Percentiles rank a stretch among this genome's conserved stretches.
Evolutionary conservation across 2,797 vertebrate genomes (phyloP).

Genomic region (Florisuga fusca): DNA sequence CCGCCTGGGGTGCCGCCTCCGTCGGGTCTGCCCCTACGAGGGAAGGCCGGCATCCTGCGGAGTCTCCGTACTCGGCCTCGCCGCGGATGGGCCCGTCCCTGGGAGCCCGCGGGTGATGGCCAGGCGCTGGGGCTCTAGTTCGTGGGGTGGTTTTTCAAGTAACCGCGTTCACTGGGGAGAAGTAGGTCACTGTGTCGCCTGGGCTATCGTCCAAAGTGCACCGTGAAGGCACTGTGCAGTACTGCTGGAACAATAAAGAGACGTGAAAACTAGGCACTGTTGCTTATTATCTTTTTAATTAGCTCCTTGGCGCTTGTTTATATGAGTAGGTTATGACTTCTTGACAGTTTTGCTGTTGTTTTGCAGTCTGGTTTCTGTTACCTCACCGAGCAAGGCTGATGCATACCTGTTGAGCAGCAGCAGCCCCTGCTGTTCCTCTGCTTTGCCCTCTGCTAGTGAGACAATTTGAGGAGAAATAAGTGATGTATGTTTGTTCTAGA

Average conservation of each 20-base stretch:
- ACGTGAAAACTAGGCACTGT: not conserved
- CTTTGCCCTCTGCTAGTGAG: not conserved
- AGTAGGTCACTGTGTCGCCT: not conserved
- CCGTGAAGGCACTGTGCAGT: not conserved
- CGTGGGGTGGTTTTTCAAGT: rapidly evolving
- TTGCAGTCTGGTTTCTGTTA: not conserved
- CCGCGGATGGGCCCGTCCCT: too few relatives aligned
- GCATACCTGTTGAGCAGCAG: not conserved
- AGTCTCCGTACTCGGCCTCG: not conserved
- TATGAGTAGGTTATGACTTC: too few relatives aligned
- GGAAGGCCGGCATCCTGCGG: too few relatives aligned
- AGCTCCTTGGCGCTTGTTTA: not conserved
- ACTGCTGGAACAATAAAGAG: not conserved
- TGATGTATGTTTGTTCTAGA: not conserved
- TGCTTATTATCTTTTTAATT: not conserved
- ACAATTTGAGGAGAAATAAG: not conserved
- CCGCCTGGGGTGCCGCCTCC: too few relatives aligned
- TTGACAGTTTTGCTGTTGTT: not conserved
- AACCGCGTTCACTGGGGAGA: not conserved
- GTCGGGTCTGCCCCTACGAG: not conserved
- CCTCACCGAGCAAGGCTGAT: not conserved
- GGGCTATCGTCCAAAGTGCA: not conserved
- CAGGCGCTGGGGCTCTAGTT: not conserved
- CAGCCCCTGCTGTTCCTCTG: rapidly evolving
- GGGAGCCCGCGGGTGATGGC: not conserved